Conservation (phyloP, 1,140 invertebrate genomes). For the Zaprionus africanus region DNA sequence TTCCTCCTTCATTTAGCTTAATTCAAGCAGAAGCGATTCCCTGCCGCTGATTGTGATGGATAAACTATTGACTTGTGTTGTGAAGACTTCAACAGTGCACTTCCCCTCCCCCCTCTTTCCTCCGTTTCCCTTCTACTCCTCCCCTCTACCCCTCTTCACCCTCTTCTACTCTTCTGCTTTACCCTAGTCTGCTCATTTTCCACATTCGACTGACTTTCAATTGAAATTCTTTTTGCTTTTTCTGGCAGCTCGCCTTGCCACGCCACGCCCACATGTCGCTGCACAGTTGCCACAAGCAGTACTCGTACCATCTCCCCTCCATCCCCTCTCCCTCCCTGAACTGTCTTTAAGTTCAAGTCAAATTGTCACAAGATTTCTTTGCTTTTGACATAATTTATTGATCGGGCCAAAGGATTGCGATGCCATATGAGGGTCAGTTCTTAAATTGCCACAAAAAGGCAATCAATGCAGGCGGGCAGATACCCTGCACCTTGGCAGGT, state of each 20-base stretch:
- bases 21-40: constrained; percentile 78
- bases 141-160: background rate
- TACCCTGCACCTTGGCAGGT: constrained; percentile 11
- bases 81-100: background rate
- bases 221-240: constrained; percentile 67
- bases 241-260: constrained; percentile 53
- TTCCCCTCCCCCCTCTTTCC: background rate
- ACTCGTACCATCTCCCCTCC: background rate
- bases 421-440: constrained; percentile 8
- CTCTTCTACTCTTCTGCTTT: background rate
- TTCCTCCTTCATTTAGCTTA: constrained; percentile 44
- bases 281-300: constrained; percentile 56
- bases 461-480: constrained; percentile 21
- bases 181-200: constrained; percentile 24
- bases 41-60: constrained; percentile 78
- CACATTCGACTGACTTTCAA: constrained; percentile 73
- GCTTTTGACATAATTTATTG: constrained; percentile 35
- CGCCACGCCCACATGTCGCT: constrained; percentile 46
- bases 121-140: background rate
- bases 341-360: constrained; percentile 9
- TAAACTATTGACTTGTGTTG: constrained; percentile 60
- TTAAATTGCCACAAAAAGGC: constrained; percentile 23
- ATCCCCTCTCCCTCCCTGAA: background rate
- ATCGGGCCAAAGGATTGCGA: constrained; percentile 15
- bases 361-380: constrained; percentile 10